Conservation (phyloP, 1,140 invertebrate species). For the Frieseomelitta varia region DNA sequence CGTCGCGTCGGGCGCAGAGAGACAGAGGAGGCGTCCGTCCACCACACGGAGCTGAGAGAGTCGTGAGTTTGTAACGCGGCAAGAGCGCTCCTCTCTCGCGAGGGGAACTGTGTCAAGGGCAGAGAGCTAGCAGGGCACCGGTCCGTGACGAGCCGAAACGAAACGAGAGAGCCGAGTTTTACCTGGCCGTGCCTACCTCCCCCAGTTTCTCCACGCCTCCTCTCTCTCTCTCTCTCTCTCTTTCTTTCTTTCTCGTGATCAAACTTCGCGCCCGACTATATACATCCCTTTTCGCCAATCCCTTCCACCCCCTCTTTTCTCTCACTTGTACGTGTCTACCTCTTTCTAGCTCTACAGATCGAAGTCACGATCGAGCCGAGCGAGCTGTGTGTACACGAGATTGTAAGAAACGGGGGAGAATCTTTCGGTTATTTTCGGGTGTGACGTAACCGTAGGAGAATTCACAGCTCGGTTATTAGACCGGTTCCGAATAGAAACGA, state of each 20-base stretch:
- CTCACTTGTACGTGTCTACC: no score
- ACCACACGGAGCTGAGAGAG: slow-evolving; percentile 24
- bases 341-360: neutral
- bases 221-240: no score
- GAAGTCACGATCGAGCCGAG: slow-evolving; percentile 12
- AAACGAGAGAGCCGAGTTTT: slow-evolving; percentile 69
- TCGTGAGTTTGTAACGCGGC: slow-evolving; percentile 55
- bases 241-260: neutral
- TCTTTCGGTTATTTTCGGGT: neutral
- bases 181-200: slow-evolving; percentile 57
- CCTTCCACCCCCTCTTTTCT: neutral
- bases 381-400: neutral
- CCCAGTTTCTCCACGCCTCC: slow-evolving; percentile 1
- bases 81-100: slow-evolving; percentile 60
- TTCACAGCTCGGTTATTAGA: neutral
- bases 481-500: neutral
- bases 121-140: slow-evolving; percentile 73
- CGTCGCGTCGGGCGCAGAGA: neutral
- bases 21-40: slow-evolving; percentile 41
- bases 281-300: neutral
- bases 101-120: slow-evolving; percentile 79
- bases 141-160: slow-evolving; percentile 76
- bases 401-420: neutral
- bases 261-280: slow-evolving; percentile 49
- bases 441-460: neutral